Evolutionary conservation across 2,113 vertebrate genomes (phyloP).

Genomic region (Diglossa brunneiventris): DNA sequence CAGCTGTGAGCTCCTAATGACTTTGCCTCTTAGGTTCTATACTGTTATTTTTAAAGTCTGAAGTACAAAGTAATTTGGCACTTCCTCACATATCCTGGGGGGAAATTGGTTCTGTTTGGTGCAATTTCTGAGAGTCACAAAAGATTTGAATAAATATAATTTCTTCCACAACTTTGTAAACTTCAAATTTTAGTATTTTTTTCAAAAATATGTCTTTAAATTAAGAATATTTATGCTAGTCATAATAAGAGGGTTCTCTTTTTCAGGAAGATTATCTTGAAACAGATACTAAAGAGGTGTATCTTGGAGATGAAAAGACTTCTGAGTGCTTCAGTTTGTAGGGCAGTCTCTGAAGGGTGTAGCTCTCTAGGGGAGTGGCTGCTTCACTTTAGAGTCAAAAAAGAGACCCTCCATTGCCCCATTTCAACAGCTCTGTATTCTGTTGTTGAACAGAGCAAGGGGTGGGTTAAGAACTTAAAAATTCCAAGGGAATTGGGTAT

Average conservation of each 20-base stretch:
- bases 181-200: not conserved
- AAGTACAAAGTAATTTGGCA: slow-evolving; percentile 44
- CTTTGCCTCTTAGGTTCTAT: slow-evolving; percentile 63
- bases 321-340: not conserved
- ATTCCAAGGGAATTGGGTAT: not conserved
- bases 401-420: not conserved
- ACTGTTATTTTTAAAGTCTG: slow-evolving; percentile 54
- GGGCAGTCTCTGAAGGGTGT: not conserved
- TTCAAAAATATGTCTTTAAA: not conserved
- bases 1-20: slow-evolving; percentile 73
- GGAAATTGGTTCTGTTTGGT: not conserved
- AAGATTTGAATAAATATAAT: not conserved
- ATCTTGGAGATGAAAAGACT: not conserved
- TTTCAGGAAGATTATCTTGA: not conserved
- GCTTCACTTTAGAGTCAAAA: not conserved
- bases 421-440: not conserved
- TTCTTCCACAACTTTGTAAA: not conserved
- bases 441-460: not conserved
- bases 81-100: slow-evolving; percentile 32
- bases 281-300: not conserved
- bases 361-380: not conserved
- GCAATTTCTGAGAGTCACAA: not conserved
- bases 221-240: not conserved
- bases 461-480: not conserved
- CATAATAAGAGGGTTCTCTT: not conserved